A percentile compares a stretch with the other conserved stretches of the same genome.
Conservation (phyloP, 2,888 invertebrate genomes). For the Pseudococcus longispinus region DNA sequence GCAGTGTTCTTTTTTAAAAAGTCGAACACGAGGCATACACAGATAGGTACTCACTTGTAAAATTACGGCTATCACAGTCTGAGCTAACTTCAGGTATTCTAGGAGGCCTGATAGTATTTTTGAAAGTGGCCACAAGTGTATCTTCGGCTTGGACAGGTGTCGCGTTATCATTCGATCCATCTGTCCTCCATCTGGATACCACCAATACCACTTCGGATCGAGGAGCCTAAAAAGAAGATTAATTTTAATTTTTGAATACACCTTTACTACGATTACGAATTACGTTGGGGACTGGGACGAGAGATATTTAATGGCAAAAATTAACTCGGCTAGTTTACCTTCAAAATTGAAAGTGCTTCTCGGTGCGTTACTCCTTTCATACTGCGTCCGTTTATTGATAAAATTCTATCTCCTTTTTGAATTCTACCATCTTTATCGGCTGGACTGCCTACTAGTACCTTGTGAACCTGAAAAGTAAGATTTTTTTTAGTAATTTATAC, state of each 20-base stretch:
- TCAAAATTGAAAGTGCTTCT: conserved; percentile 85
- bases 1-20: neutral
- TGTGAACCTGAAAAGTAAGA: conserved; percentile 75
- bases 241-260: neutral
- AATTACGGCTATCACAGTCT: conserved; percentile 55
- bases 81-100: conserved; percentile 58
- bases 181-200: conserved; percentile 65
- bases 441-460: conserved; percentile 83
- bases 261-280: neutral
- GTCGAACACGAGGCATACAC: neutral
- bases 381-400: conserved; percentile 85
- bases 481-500: neutral
- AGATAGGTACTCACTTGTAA: conserved; percentile 20
- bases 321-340: conserved; percentile 66
- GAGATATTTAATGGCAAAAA: neutral
- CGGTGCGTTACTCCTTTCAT: conserved; percentile 85
- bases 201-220: conserved; percentile 81
- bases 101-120: conserved; percentile 58
- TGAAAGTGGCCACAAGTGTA: conserved; percentile 58
- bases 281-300: neutral
- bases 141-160: conserved; percentile 53
- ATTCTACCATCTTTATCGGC: conserved; percentile 86
- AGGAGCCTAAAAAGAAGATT: conserved; percentile 69
- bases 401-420: conserved; percentile 84
- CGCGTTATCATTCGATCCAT: conserved; percentile 42